Evolutionary conservation across 2,113 vertebrate species (phyloP).

Genomic region (Zapornia atra): DNA sequence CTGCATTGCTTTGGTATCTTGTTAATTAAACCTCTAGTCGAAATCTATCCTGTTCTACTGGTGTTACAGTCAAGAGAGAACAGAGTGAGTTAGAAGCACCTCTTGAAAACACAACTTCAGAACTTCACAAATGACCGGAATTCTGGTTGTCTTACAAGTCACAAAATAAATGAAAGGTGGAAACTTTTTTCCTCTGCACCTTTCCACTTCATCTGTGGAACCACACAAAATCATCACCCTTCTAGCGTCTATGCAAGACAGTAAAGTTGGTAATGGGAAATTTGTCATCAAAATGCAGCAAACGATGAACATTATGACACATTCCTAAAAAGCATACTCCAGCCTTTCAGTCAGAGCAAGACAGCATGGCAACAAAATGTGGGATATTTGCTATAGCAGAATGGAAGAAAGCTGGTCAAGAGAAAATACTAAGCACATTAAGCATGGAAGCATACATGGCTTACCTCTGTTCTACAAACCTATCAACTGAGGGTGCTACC

Average conservation of each 20-base stretch:
- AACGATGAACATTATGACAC: not conserved
- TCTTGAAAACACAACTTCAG: fast-evolving
- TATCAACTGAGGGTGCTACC: not conserved
- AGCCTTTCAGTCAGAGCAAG: not conserved
- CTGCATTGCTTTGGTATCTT: not conserved
- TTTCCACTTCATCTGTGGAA: not conserved
- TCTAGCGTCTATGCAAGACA: not conserved
- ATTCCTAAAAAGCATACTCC: not conserved
- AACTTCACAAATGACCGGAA: not conserved
- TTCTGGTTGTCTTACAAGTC: not conserved
- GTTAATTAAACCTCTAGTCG: not conserved
- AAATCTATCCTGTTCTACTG: not conserved
- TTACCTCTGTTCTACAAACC: not conserved
- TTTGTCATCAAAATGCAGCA: not conserved
- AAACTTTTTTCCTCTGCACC: not conserved
- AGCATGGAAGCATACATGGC: not conserved
- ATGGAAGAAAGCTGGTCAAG: not conserved
- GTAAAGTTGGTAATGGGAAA: not conserved
- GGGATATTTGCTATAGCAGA: not conserved
- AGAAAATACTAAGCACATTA: not conserved
- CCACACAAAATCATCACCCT: not conserved
- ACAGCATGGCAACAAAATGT: not conserved
- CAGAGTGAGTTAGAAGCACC: not conserved
- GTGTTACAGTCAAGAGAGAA: not conserved
- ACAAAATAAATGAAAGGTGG: not conserved